A percentile compares a stretch with the other conserved stretches of the same genome.
These are phyloP conservation scores for Hipparchia sbordonii DNA, from an alignment of 2,888 invertebrate genomes.

Conservation along the genomic window DNA sequence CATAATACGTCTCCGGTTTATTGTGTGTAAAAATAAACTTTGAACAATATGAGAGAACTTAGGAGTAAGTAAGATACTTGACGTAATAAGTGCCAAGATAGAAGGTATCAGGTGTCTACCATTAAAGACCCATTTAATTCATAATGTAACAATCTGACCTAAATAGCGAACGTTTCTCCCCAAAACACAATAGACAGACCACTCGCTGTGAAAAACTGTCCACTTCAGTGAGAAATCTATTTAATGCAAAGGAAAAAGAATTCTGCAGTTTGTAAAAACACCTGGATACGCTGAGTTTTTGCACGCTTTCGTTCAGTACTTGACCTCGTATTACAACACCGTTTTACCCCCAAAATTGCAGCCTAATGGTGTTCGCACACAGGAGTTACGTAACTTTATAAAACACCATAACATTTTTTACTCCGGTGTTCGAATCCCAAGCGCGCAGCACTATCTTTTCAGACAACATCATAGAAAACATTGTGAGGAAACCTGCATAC, in stretches of 20 bases:
- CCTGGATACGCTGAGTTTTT: conserved; percentile 24
- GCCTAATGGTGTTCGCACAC: neutral
- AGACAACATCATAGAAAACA: no score
- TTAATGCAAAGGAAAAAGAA: conserved; percentile 27
- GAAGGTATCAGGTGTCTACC: conserved; percentile 1
- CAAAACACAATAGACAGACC: conserved; percentile 21
- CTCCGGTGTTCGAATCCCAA: no score
- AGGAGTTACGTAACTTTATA: no score
- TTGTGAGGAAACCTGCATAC: no score
- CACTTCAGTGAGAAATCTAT: conserved; percentile 24
- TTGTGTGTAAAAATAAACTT: no score
- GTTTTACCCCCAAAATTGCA: neutral
- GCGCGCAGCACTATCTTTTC: no score
- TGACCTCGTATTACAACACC: conserved; percentile 26
- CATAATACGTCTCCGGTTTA: no score
- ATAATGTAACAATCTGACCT: conserved; percentile 15
- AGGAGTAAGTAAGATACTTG: no score
- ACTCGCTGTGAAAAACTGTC: conserved; percentile 19
- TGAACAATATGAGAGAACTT: no score
- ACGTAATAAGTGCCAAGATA: neutral
- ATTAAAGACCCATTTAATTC: conserved; percentile 11
- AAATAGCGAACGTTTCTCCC: conserved; percentile 18
- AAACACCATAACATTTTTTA: no score
- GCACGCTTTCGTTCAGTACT: conserved; percentile 23
- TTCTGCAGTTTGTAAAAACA: conserved; percentile 27